These are phyloP conservation scores for Pedionomus torquatus DNA, from an alignment of 2,113 vertebrate genomes.

Conservation along the genomic window DNA sequence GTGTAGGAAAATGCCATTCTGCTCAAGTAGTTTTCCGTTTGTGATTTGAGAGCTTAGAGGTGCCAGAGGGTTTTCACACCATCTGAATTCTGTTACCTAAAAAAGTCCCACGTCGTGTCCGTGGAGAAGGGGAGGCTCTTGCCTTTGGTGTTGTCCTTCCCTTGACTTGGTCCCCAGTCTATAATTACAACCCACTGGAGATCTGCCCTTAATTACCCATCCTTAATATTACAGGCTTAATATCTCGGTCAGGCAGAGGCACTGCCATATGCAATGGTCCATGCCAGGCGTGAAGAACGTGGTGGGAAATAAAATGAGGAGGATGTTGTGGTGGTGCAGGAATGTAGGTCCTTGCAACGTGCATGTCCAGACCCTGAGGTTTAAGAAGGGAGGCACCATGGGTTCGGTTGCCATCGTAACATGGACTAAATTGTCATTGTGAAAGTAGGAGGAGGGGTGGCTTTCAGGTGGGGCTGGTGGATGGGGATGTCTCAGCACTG, in stretches of 20 bases:
- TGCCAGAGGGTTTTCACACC: not conserved
- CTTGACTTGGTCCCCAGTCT: not conserved
- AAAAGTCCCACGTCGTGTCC: not conserved
- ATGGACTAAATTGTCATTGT: not conserved
- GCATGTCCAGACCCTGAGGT: not conserved
- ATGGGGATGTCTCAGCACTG: not conserved
- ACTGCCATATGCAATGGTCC: not conserved
- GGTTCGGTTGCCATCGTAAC: not conserved
- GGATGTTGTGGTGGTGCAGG: not conserved
- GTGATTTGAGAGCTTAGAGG: not conserved
- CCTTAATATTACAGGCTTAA: not conserved
- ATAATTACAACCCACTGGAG: not conserved
- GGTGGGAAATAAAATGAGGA: not conserved
- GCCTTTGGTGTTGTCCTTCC: not conserved
- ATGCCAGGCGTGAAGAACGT: not conserved
- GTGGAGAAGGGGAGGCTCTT: not conserved
- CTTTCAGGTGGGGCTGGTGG: not conserved
- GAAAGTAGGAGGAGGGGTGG: not conserved
- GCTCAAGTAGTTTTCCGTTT: not conserved
- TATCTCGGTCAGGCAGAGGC: not conserved
- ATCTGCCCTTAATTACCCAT: not conserved
- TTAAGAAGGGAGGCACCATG: not conserved
- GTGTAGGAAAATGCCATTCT: not conserved
- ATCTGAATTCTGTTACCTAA: not conserved
- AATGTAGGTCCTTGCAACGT: accelerated